These are phyloP conservation scores for Amphipoea lucens DNA, from an alignment of 2,888 invertebrate species.

Conservation along the genomic window DNA sequence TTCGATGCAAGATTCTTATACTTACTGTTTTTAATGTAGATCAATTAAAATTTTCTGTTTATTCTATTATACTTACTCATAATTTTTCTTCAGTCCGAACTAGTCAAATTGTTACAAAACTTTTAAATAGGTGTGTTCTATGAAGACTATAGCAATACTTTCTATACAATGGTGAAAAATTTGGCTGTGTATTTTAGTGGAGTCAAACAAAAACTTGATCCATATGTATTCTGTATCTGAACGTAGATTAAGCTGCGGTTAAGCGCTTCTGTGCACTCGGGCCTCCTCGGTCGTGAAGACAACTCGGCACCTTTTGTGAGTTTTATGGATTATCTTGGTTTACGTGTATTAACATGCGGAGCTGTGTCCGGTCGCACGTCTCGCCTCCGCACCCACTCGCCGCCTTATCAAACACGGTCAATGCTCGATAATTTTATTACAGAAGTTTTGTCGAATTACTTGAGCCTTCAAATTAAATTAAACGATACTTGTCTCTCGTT, in stretches of 20 bases:
- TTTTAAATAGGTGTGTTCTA: background rate
- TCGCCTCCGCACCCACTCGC: conserved; percentile 77
- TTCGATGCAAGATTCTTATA: conserved; percentile 36
- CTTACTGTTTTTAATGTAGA: background rate
- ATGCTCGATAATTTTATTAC: conserved; percentile 90
- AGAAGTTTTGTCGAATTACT: conserved; percentile 89
- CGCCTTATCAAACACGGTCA: conserved; percentile 84
- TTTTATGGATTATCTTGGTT: conserved; percentile 89
- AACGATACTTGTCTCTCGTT: conserved; percentile 84
- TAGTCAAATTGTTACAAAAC: background rate
- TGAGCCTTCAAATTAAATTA: conserved; percentile 88
- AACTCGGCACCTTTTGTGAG: conserved; percentile 88
- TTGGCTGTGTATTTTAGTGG: background rate
- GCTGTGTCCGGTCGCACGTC: conserved; percentile 85
- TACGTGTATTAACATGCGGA: conserved; percentile 87
- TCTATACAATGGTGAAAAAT: background rate
- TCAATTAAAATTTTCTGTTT: background rate
- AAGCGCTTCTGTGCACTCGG: conserved; percentile 71
- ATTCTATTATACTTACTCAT: background rate
- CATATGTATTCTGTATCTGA: conserved; percentile 31
- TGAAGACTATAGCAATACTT: background rate
- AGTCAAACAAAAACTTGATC: background rate
- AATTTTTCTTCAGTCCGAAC: background rate
- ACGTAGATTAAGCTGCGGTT: conserved; percentile 65
- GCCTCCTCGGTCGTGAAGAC: conserved; percentile 79